Evolutionary conservation across 2,113 vertebrate genomes (phyloP), one percentile per base, ranked within the genome.

Genomic region (Myotis davidii): DNA sequence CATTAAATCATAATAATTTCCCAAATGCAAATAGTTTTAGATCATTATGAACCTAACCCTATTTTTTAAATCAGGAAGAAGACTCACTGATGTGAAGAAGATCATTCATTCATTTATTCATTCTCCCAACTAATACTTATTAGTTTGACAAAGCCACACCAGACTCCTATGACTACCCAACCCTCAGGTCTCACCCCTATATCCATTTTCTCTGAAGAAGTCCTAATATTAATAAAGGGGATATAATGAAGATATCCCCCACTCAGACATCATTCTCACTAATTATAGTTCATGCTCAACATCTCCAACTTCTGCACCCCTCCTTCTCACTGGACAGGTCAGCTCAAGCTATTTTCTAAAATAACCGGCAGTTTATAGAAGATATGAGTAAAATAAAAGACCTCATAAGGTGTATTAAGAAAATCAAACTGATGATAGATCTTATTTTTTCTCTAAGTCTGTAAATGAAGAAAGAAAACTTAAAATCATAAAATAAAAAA

Each of bases 291-390:
- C 37, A 23, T 50, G 9, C 2, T 93, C 61, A 73, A 10, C 17
- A 50, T 87, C 37, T 91, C 39, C 45, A 61, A 11, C 11, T 54
- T 89, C 42, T 4, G 0, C 1, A 29, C 5, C 64, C 50, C 52
- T 37, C 42, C 16, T 73, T 87, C 42, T 91, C 76, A 32, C 17
- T 48, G 3, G n/a, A 76, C 50, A 52, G 21, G 6, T 83, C 37
- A 74, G 45, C 20, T 65, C 67, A 74, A 94, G 78, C 20, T 17
- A 94, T 78, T 82, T 85, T 85, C 32, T 85, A 32, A 96, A 96
- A 79, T 64, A 56, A 11, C 27, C 59, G 50, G 85, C 9, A 52
- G 20, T 73, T 69, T 90, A 13, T 65, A 37, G 48, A 65, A 87
- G 14, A 67, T 21, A 45, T 6, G 5, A 86, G 3, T 81, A 39